Evolutionary conservation across 1,140 invertebrate genomes (phyloP).

Genomic region (Lepidostoma basale): DNA sequence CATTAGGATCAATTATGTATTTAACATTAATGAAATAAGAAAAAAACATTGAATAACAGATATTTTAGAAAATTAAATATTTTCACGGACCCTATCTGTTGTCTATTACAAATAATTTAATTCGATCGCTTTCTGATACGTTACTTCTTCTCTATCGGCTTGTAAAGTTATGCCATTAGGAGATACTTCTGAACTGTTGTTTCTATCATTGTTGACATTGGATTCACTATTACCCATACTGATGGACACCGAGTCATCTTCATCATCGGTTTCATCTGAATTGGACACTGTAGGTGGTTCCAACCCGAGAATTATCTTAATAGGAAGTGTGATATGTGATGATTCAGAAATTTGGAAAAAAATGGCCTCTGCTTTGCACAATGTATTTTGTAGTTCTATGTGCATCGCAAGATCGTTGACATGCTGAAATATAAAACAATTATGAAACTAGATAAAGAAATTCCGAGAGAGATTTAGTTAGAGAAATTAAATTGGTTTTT

Average conservation of each 20-base stretch:
- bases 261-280: slow-evolving; percentile 40
- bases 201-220: slow-evolving; percentile 10
- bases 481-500: no score
- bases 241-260: slow-evolving; percentile 30
- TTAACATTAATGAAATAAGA: no score
- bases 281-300: slow-evolving; percentile 49
- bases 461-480: no score
- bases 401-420: slow-evolving; percentile 90
- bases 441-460: no score
- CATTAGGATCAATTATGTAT: no score
- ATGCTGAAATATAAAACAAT: slow-evolving; percentile 68
- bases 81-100: no score
- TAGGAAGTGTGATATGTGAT: slow-evolving; percentile 69
- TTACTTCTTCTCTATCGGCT: slow-evolving; percentile 58
- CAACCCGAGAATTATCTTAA: slow-evolving; percentile 72
- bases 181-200: neutral
- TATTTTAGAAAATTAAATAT: no score
- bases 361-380: slow-evolving; percentile 88
- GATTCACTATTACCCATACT: slow-evolving; percentile 44
- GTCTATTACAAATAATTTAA: slow-evolving; percentile 57
- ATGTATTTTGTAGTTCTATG: slow-evolving; percentile 78
- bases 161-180: slow-evolving; percentile 35
- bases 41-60: no score
- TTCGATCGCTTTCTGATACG: slow-evolving; percentile 61
- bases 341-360: slow-evolving; percentile 80